Evolutionary conservation across 2,888 invertebrate species (phyloP).

Genomic region (Anaspis maculata): DNA sequence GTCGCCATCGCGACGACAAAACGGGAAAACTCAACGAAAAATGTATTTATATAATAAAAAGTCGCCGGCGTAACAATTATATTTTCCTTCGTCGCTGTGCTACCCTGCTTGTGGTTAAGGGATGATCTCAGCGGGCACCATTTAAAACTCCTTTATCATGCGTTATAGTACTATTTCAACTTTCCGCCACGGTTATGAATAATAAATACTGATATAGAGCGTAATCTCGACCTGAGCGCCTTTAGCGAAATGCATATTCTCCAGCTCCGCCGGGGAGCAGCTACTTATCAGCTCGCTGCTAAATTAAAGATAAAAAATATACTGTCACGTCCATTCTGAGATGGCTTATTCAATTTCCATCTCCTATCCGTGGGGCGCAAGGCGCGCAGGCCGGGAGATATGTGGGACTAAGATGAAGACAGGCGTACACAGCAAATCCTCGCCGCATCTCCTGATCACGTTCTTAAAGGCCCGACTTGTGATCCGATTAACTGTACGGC

Average conservation of each 20-base stretch:
- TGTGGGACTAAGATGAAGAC: slow-evolving; percentile 37
- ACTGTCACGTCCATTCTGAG: slow-evolving; percentile 42
- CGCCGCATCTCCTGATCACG: slow-evolving; percentile 39
- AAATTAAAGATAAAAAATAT: slow-evolving; percentile 45
- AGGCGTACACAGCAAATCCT: slow-evolving; percentile 39
- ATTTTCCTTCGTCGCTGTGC: too few species aligned
- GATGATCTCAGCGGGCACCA: slow-evolving; percentile 36
- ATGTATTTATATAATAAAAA: slow-evolving; percentile 5
- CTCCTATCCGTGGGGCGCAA: slow-evolving; percentile 20
- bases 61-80: slow-evolving; percentile 22
- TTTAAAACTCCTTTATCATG: slow-evolving; percentile 39
- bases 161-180: slow-evolving; percentile 39
- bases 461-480: slow-evolving; percentile 41
- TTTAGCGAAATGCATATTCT: slow-evolving; percentile 39
- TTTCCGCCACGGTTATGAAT: slow-evolving; percentile 40
- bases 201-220: slow-evolving; percentile 42
- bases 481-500: slow-evolving; percentile 42
- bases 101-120: slow-evolving; percentile 16
- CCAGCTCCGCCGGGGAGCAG: slow-evolving; percentile 26
- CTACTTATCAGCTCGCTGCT: slow-evolving; percentile 41
- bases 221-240: slow-evolving; percentile 35
- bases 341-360: slow-evolving; percentile 43
- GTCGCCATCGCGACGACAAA: slow-evolving; percentile 25
- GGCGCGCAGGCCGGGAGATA: slow-evolving; percentile 25
- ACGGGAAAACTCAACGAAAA: slow-evolving; percentile 21